Evolutionary conservation across 2,797 vertebrate genomes (phyloP), one percentile per base, ranked within the genome.

Genomic region (Mionectes olivaceus): DNA sequence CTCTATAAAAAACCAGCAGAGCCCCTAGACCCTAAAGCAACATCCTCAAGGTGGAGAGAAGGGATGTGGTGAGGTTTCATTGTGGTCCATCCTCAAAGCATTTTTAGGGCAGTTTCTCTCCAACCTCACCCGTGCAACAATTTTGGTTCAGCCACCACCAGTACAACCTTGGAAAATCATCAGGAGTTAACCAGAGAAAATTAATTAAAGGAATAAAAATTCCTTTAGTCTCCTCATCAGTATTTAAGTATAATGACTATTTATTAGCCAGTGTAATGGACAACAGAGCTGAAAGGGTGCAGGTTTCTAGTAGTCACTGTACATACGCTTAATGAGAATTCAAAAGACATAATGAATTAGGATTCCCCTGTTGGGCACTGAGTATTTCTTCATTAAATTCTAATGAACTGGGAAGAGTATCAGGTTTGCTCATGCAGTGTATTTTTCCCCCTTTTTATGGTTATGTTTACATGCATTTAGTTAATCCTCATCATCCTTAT

Each of bases 301-400:
- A 55, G 82, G 86, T 94, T 93, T 86, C 84, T 39, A 14, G 47
- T 67, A 89, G 89, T 91, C 93, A 81, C 87, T 11, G 1, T 86
- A 56, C 73, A 76, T 49, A 78, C 12, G 55, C 55, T 94, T 95
- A 96, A 96, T 92, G 95, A 91, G 87, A 88, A 96, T 92, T 92
- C 96, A 89, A 89, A 95, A 95, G 90, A 93, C 79, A 75, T 90
- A 94, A 96, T 92, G 94, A 97, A 95, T 96, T 88, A 94, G 80
- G 89, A 96, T 93, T 94, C 91, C 92, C 94, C 92, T 94, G 87
- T 92, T 89, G 89, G 87, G 91, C 92, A 91, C 91, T 21, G 59
- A 89, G 87, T 81, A 89, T 92, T 96, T 96, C 94, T 86, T 94
- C 94, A 97, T 95, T 97, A 96, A 93, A 95, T 94, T 92, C 92